Evolutionary conservation across 2,888 invertebrate genomes (phyloP).

Genomic region (Andrena flavipes): DNA sequence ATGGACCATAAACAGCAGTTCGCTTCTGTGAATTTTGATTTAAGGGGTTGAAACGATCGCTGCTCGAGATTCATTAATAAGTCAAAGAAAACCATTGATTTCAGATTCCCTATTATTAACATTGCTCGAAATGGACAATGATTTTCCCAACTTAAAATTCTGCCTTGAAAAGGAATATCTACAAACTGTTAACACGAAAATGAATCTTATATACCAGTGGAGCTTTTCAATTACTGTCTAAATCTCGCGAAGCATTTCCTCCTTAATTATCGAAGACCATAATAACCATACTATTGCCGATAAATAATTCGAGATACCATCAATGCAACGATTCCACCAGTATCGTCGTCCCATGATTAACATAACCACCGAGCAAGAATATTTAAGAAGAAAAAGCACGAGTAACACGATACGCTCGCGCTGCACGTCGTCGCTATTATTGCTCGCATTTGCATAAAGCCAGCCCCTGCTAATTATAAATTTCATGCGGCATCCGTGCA

Average conservation of each 20-base stretch:
- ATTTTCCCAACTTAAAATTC: background rate
- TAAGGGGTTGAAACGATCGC: background rate
- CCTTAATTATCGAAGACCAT: background rate
- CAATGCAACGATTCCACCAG: no score
- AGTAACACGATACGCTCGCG: constrained; percentile 56
- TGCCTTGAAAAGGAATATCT: background rate
- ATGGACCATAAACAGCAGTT: constrained; percentile 25
- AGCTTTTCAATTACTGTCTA: background rate
- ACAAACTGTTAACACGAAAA: background rate
- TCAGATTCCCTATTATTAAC: background rate
- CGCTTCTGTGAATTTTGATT: constrained; percentile 28
- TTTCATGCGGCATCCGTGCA: constrained; percentile 59
- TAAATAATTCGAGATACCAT: constrained; percentile 17
- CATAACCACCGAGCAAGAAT: constrained; percentile 24
- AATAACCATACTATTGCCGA: background rate
- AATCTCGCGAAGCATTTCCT: background rate
- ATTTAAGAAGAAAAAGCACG: constrained; percentile 39
- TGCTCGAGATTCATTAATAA: background rate
- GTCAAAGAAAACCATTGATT: background rate
- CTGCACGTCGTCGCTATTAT: constrained; percentile 49
- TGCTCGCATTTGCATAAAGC: constrained; percentile 62
- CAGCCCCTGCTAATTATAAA: constrained; percentile 68
- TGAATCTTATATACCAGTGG: background rate
- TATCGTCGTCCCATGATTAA: constrained; percentile 15
- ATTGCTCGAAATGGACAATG: background rate